Conservation (phyloP, 2,888 invertebrate genomes). For the Melinopterus prodromus region DNA sequence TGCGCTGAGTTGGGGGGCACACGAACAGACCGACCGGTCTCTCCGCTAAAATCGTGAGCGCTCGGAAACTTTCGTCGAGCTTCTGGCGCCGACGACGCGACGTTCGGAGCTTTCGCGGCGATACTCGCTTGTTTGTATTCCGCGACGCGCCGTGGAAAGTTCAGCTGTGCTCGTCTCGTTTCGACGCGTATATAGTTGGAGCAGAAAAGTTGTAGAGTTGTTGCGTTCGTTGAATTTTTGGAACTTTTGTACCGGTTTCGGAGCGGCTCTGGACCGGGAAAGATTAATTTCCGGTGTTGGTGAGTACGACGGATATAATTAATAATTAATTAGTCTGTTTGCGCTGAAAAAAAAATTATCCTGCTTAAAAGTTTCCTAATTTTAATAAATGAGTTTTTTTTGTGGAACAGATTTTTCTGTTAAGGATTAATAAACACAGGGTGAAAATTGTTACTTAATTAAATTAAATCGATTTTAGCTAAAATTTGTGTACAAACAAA, state of each 20-base stretch:
- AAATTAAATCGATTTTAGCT: too few relatives aligned
- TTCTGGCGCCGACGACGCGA: not conserved
- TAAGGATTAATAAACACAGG: too few relatives aligned
- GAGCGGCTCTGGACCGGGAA: not conserved
- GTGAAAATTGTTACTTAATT: too few relatives aligned
- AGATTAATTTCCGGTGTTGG: not conserved
- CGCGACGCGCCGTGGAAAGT: not conserved
- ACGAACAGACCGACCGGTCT: not conserved
- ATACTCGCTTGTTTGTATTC: too few relatives aligned
- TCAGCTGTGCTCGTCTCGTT: conserved; percentile 35
- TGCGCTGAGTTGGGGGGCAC: not conserved
- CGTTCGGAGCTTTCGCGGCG: conserved; percentile 27
- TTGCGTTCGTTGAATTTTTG: not conserved
- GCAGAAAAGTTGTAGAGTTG: conserved; percentile 13
- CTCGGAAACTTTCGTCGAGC: conserved; percentile 30
- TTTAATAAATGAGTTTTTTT: too few relatives aligned
- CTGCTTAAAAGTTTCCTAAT: too few relatives aligned
- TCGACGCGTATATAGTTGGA: conserved; percentile 7
- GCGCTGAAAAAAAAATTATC: not conserved
- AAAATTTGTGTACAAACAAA: too few relatives aligned
- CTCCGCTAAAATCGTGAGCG: conserved; percentile 22
- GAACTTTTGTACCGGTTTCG: not conserved
- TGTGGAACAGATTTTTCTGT: too few relatives aligned
- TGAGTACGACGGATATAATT: not conserved
- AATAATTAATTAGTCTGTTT: not conserved